Percentiles rank a stretch among this genome's conserved stretches.
Conservation (phyloP, 2,113 vertebrate genomes). For the Archocentrus centrarchus region DNA sequence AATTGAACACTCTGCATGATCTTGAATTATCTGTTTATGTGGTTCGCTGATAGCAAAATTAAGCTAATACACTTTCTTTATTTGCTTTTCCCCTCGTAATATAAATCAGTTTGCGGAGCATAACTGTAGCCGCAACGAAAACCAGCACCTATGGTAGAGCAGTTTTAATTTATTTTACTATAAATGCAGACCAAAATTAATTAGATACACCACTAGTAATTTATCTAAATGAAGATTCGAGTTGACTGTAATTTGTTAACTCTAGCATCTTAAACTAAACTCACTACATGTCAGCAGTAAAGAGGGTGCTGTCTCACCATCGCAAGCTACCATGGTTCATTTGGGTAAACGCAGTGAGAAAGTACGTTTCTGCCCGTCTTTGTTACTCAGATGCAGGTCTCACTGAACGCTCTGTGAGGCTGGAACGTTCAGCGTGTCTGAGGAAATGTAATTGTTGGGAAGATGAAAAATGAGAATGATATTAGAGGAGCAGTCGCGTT, state of each 20-base stretch:
- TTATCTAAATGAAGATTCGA: not conserved
- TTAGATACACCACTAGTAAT: not conserved
- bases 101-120: not conserved
- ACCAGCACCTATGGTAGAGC: not conserved
- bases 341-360: not conserved
- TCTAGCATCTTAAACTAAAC: not conserved
- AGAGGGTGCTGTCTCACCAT: accelerated
- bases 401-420: not conserved
- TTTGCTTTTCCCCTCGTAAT: not conserved
- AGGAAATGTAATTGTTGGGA: not conserved
- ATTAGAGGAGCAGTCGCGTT: conserved; percentile 16
- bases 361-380: not conserved
- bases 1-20: not conserved
- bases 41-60: not conserved
- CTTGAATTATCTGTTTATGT: not conserved
- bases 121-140: not conserved
- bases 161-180: not conserved
- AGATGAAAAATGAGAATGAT: conserved; percentile 2
- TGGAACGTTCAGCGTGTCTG: not conserved
- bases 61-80: not conserved
- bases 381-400: not conserved
- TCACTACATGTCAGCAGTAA: accelerated
- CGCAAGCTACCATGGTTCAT: not conserved
- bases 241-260: not conserved
- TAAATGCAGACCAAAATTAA: not conserved